Evolutionary conservation across 2,888 invertebrate genomes (phyloP), one percentile per base, ranked within the genome.

Genomic region (Latheticus oryzae): DNA sequence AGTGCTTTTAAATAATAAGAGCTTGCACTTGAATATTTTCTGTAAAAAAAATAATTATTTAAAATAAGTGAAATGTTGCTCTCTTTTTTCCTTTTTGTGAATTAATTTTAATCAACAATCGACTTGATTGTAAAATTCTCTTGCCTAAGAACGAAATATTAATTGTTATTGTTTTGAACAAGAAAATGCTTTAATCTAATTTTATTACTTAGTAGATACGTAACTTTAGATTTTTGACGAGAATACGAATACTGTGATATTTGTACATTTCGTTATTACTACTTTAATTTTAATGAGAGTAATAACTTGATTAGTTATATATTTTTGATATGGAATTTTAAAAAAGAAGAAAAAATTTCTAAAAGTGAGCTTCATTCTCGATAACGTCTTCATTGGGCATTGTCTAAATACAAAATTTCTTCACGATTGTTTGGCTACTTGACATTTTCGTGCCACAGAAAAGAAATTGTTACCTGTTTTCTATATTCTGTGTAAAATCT

Each of bases 241-340:
- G 63, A 52, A 67, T 68, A 66, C 66, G 70, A 68, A 72, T 73
- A 73, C 76, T 76, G 76, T 76, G 76, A 76, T 76, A 76, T 75
- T 75, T 75, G 71, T 70, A 73, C 69, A 70, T 71, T 71, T 68
- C 67, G 70, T 73, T 72, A 62, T 66, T 69, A 45, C 35, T 52
- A 8, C 21, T 53, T 69, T 66, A 69, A 64, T 66, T 68, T 68
- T 65, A 67, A 63, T 62, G 64, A 67, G 64, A 65, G 61, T 66
- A 65, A 60, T 62, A 65, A 51, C 63, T 63, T 63, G 54, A 62
- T 70, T 65, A 65, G 58, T 63, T 70, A 58, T 65, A 65, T 72
- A 72, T 70, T 72, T 72, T 72, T 72, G 72, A 72, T 72, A 72
- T 65, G 61, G 61, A 67, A 64, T 62, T 62, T 65, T 64, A 61